phyloP scores from a whole-genome alignment of 2,113 vertebrate genomes.

The Climacteris rufus region DNA sequence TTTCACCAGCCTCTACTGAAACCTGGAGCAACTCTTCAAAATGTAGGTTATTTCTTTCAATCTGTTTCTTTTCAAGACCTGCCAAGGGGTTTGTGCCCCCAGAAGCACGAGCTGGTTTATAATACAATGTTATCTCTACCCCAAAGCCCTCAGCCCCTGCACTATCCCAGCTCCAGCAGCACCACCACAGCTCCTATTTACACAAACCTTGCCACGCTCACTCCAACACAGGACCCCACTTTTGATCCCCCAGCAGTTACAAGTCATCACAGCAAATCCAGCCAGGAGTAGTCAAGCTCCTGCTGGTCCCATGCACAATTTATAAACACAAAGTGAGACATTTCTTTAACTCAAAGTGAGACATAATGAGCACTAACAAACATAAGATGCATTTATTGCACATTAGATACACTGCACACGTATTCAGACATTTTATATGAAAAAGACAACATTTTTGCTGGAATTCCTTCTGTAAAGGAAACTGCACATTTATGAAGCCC shows the following conservation, averaged over 20 bases:
- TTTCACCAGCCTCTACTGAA: background rate
- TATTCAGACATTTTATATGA: background rate
- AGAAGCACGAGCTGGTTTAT: background rate
- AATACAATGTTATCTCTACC: background rate
- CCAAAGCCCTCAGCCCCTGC: background rate
- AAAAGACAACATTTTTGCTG: background rate
- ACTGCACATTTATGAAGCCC: background rate
- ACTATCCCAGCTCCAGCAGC: background rate
- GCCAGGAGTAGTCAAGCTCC: background rate
- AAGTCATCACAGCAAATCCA: background rate
- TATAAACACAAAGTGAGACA: background rate
- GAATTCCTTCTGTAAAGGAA: background rate
- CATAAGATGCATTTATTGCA: background rate
- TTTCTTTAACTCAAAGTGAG: background rate
- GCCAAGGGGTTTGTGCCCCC: background rate
- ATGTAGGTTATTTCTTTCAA: background rate
- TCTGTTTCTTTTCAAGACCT: background rate
- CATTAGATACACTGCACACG: background rate
- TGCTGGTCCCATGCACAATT: background rate
- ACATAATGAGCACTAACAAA: background rate
- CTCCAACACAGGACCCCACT: background rate
- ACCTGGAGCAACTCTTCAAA: background rate
- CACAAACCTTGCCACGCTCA: background rate
- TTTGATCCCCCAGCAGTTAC: background rate
- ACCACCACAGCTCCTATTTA: accelerated